A percentile compares a stretch with the other conserved stretches of the same genome.
Conservation (phyloP, 2,888 invertebrate genomes). For the Drosophila nigricruria region DNA sequence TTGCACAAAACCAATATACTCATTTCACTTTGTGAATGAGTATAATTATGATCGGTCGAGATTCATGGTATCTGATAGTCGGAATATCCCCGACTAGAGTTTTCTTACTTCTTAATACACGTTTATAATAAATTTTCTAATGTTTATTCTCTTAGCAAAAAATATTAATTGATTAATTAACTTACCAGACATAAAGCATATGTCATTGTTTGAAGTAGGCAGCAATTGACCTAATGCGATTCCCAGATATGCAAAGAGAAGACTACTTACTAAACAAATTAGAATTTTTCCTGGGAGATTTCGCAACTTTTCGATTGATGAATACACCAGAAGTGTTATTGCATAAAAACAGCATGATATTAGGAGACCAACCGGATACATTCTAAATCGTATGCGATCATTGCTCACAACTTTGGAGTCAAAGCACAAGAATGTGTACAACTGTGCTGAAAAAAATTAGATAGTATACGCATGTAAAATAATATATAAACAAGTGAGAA, state of each 20-base stretch:
- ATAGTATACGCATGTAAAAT: not conserved
- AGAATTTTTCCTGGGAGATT: slow-evolving; percentile 91
- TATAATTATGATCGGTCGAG: too few species aligned
- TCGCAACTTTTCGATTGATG: slow-evolving; percentile 88
- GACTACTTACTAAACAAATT: slow-evolving; percentile 89
- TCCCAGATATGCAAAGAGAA: slow-evolving; percentile 88
- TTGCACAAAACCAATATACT: too few species aligned
- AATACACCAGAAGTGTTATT: slow-evolving; percentile 89
- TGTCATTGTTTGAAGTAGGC: slow-evolving; percentile 82
- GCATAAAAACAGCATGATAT: slow-evolving; percentile 89
- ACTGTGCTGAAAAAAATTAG: slow-evolving; percentile 71
- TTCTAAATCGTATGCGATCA: slow-evolving; percentile 80
- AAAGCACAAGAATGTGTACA: slow-evolving; percentile 84
- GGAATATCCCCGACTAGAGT: too few species aligned
- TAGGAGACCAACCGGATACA: slow-evolving; percentile 85
- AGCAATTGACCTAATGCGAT: slow-evolving; percentile 87
- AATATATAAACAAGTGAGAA: not conserved
- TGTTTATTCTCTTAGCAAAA: not conserved
- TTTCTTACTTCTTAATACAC: not conserved
- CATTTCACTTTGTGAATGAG: too few species aligned
- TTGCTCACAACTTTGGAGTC: slow-evolving; percentile 80
- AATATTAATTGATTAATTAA: not conserved
- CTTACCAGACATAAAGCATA: slow-evolving; percentile 87
- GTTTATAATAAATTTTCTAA: not conserved
- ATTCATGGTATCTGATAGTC: too few species aligned